Base-by-base conservation (phyloP, 2,888 invertebrate species). In the Tenthredo notha region DNA sequence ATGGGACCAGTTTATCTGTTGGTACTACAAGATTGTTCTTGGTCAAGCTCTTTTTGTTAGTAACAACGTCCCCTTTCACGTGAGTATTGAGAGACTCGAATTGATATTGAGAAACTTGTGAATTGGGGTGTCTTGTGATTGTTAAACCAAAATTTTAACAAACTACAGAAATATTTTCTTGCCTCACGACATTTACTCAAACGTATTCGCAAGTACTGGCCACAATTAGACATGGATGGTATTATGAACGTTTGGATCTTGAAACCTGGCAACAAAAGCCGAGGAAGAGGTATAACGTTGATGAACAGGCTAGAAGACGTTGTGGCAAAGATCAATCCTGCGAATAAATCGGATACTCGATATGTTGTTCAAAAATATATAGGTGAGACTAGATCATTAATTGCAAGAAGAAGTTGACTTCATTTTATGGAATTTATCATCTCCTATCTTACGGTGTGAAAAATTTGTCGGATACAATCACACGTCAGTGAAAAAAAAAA, bases 311-410 rank as follows among this genome's bases (percentile, higher is more conserved):
- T 98, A 43, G 97, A 98, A 89, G 98, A 98, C 90, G 98, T 99
- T 84, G 93, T 97, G 87, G 95, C 95, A 40, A 95, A 96, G 84
- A 94, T 97, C n/a, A 93, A 92, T 84, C 92, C 92, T 0, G 88
- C 90, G n/a, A 92, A 91, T 82, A 93, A 93, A 86, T 88, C 90
- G 43, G 96, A 96, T 91, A 95, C 96, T 91, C 96, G 97, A 94
- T 98, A 97, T 93, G 98, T 99, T 78, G 97, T 98, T 15, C 98
- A 99, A 93, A 99, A 99, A 94, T 99, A 99, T 92, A 98, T 99
- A 89, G 98, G 98, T 98, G 94, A 94, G 92, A 90, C 88, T 84
- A 50, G 2, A 29, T 0, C n/a, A 12, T 7, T 67, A 18, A 33
- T 67, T 67, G 12, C 2, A 12, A 67, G 4, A 29, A 67, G 29